Percentiles rank a stretch among this genome's conserved stretches.
These are phyloP conservation scores for Callipepla californica DNA, from an alignment of 2,113 vertebrate species.

Conservation along the genomic window DNA sequence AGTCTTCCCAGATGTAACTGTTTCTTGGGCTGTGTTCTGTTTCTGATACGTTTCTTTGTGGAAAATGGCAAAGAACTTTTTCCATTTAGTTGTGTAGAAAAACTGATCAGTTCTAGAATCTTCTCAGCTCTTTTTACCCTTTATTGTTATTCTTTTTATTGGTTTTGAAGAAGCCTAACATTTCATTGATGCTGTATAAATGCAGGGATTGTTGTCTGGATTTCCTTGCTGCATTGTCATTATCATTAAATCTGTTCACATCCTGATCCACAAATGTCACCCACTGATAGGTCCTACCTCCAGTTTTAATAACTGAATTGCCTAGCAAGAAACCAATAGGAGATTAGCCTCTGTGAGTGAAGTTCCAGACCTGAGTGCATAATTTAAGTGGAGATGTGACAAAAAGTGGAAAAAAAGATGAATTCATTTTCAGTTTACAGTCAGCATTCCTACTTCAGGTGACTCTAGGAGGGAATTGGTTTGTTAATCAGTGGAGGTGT, in stretches of 20 bases:
- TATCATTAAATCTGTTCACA: conserved; percentile 22
- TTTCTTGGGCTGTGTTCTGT: not conserved
- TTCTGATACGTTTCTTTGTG: not conserved
- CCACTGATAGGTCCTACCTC: too few relatives aligned
- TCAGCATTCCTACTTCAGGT: not conserved
- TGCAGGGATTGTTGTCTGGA: not conserved
- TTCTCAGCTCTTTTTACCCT: not conserved
- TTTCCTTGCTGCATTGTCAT: not conserved
- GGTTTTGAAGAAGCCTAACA: not conserved
- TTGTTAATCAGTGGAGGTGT: conserved; percentile 41
- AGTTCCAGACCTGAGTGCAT: not conserved
- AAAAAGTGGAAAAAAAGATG: conserved; percentile 28
- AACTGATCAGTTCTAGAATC: not conserved
- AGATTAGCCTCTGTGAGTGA: conserved; percentile 5
- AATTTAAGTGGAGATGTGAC: not conserved
- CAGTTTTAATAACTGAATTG: too few relatives aligned
- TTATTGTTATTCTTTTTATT: not conserved
- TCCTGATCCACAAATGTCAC: not conserved
- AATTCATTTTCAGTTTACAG: conserved; percentile 49
- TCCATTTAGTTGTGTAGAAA: not conserved
- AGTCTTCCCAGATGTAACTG: not conserved
- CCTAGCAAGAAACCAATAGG: not conserved
- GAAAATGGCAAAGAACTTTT: not conserved
- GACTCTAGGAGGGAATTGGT: not conserved
- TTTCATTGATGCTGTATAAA: not conserved